phyloP scores from a whole-genome alignment of 2,888 invertebrate species.

The Carabus problematicus region DNA sequence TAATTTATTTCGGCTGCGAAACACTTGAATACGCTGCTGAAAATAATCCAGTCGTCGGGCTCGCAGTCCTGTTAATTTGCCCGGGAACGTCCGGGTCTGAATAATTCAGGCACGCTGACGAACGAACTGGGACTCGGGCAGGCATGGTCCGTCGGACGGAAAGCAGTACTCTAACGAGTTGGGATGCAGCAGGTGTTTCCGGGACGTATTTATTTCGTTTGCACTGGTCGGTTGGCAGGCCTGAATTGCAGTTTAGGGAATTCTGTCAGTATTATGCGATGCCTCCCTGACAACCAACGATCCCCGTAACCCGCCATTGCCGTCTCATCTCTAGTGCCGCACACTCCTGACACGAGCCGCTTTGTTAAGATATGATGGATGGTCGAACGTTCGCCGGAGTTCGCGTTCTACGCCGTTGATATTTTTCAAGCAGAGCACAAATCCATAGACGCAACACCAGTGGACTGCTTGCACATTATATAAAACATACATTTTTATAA shows the following conservation, averaged over 20 bases:
- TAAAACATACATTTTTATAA: too few species aligned
- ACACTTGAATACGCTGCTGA: slow-evolving; percentile 20
- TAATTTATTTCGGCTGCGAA: slow-evolving; percentile 35
- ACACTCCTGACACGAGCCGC: slow-evolving; percentile 9
- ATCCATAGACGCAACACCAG: background rate
- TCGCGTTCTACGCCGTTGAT: slow-evolving; percentile 9
- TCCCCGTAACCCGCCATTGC: too few species aligned
- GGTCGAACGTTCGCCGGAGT: slow-evolving; percentile 7
- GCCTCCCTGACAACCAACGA: slow-evolving; percentile 1
- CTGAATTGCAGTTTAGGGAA: slow-evolving; percentile 19
- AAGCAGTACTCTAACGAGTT: slow-evolving; percentile 12
- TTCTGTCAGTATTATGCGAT: slow-evolving; percentile 9
- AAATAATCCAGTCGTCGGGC: slow-evolving; percentile 29
- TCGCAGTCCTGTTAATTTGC: slow-evolving; percentile 32
- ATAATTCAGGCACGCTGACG: slow-evolving; percentile 6
- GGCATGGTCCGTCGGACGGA: background rate
- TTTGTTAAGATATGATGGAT: slow-evolving; percentile 33
- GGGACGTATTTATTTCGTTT: slow-evolving; percentile 10
- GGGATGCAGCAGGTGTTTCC: slow-evolving; percentile 13
- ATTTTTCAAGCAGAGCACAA: slow-evolving; percentile 5
- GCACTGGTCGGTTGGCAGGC: background rate
- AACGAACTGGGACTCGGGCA: background rate
- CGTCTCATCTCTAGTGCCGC: too few species aligned
- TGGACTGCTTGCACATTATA: background rate
- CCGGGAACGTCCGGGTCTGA: slow-evolving; percentile 11